Conservation (phyloP, 2,888 invertebrate genomes). For the Dicycla oo region DNA sequence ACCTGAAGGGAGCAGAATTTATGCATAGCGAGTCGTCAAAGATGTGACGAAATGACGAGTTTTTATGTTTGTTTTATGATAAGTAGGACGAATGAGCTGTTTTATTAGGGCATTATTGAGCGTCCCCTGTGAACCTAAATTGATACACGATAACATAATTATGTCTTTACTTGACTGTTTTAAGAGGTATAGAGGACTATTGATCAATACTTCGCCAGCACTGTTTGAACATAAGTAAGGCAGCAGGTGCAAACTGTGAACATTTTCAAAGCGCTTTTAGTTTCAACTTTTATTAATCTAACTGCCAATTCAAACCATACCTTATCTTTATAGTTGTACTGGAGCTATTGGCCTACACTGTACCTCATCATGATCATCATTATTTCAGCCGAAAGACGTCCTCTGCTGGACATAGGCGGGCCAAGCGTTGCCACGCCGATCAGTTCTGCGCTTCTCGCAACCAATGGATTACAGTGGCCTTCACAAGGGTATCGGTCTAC, state of each 20-base stretch:
- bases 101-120: not conserved
- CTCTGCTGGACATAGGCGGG: too few species aligned
- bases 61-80: too few species aligned
- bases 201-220: not conserved
- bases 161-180: too few species aligned
- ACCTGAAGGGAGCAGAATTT: conserved; percentile 8
- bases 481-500: too few species aligned
- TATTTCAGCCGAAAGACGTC: too few species aligned
- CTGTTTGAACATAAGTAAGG: not conserved
- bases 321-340: too few species aligned
- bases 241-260: not conserved
- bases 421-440: too few species aligned
- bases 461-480: too few species aligned
- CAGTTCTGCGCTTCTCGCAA: too few species aligned
- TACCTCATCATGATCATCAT: too few species aligned
- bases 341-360: too few species aligned
- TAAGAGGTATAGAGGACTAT: not conserved
- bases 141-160: not conserved
- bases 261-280: not conserved
- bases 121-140: too few species aligned
- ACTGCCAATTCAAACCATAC: not conserved
- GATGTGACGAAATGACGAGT: not conserved
- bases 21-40: not conserved
- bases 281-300: not conserved
- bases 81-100: not conserved